A percentile compares a stretch with the other conserved stretches of the same genome.
phyloP scores from a whole-genome alignment of 2,797 vertebrate genomes.

The Neosilurus mollespiculum region DNA sequence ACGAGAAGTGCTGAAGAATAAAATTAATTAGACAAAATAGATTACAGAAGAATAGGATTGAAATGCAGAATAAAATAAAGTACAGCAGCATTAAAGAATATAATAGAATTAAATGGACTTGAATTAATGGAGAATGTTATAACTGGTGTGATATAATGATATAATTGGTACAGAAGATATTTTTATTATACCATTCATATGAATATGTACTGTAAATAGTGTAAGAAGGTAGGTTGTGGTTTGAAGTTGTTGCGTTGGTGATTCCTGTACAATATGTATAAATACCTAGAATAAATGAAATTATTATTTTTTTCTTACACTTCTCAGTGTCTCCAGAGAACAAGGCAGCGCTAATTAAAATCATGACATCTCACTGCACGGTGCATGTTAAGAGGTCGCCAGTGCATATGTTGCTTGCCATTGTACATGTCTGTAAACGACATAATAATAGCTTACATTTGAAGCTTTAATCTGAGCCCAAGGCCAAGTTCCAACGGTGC shows the following conservation, averaged over 20 bases:
- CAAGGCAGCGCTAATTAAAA: constrained; percentile 5
- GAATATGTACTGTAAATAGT: too few relatives aligned
- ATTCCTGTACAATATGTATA: background rate
- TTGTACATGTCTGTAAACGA: constrained; percentile 17
- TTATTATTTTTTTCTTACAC: background rate
- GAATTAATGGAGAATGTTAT: too few relatives aligned
- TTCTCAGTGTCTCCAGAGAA: background rate
- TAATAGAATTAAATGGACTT: too few relatives aligned
- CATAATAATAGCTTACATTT: constrained; percentile 22
- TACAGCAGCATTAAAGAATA: too few relatives aligned
- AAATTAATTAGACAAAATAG: background rate
- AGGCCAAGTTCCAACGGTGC: constrained; percentile 9
- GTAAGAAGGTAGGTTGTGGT: background rate
- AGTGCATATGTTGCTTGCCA: constrained; percentile 17
- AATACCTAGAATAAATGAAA: background rate
- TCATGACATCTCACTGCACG: background rate
- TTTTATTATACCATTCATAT: too few relatives aligned
- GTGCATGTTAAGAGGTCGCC: background rate
- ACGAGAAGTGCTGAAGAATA: background rate
- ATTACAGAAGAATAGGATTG: background rate
- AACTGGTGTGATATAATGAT: too few relatives aligned
- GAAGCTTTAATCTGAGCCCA: constrained; percentile 21
- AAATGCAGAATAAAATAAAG: too few relatives aligned
- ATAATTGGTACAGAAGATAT: background rate
- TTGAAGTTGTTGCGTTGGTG: background rate